Conservation (phyloP, 1,140 invertebrate species). For the Hyphantria cunea region DNA sequence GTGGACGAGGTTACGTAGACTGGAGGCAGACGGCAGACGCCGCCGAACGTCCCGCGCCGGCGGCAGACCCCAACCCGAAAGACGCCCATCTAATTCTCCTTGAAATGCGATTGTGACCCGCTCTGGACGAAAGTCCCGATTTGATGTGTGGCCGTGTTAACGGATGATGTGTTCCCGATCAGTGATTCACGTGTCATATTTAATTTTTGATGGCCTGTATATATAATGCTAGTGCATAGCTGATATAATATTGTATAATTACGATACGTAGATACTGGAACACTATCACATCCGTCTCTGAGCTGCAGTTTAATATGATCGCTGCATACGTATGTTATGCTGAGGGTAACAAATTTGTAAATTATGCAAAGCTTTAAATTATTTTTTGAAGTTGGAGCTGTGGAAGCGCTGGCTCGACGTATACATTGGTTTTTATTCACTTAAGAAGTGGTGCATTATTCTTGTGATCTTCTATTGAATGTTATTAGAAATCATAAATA, state of each 20-base stretch:
- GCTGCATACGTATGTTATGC: constrained; percentile 8
- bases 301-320: constrained; percentile 8
- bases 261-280: constrained; percentile 11
- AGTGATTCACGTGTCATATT: constrained; percentile 43
- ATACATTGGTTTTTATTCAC: constrained; percentile 54
- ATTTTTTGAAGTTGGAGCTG: constrained; percentile 64
- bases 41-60: constrained; percentile 69
- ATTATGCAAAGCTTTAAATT: constrained; percentile 78
- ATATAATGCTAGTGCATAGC: constrained; percentile 24
- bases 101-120: constrained; percentile 93
- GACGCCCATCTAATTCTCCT: constrained; percentile 94
- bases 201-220: constrained; percentile 30
- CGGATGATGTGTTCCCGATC: constrained; percentile 8
- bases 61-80: constrained; percentile 74
- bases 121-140: not conserved
- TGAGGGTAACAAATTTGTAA: constrained; percentile 11
- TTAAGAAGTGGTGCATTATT: constrained; percentile 69
- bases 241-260: constrained; percentile 10
- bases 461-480: constrained; percentile 61
- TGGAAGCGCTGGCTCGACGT: constrained; percentile 44
- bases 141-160: constrained; percentile 1
- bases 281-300: constrained; percentile 15
- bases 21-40: constrained; percentile 88
- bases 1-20: constrained; percentile 93
- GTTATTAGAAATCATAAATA: constrained; percentile 31